Conservation (phyloP, 2,888 invertebrate species). For the Nymphalis urticae region DNA sequence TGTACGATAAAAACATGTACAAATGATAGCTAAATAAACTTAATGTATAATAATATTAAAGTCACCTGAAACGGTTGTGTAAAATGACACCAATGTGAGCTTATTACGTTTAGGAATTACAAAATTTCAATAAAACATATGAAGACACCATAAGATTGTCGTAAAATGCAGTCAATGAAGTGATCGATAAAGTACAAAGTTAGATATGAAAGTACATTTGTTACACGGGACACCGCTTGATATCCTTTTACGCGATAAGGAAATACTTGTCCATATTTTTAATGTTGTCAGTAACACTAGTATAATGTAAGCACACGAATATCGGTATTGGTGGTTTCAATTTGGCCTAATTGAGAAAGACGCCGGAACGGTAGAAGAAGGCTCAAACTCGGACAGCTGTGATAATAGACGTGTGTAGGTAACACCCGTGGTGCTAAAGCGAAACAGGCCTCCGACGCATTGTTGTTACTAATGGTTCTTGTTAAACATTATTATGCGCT, state of each 20-base stretch:
- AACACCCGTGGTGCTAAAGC: constrained; percentile 73
- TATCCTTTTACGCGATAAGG: not conserved
- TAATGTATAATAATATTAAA: constrained; percentile 29
- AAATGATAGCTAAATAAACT: constrained; percentile 36
- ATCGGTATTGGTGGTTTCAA: constrained; percentile 5
- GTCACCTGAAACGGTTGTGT: constrained; percentile 44
- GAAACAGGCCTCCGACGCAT: constrained; percentile 68
- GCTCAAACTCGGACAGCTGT: constrained; percentile 48
- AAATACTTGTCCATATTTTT: constrained; percentile 7
- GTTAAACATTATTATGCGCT: constrained; percentile 67
- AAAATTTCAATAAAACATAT: not conserved
- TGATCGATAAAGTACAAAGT: constrained; percentile 75
- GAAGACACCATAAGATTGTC: not conserved
- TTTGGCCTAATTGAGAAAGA: constrained; percentile 13
- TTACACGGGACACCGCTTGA: constrained; percentile 20
- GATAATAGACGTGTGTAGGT: constrained; percentile 50
- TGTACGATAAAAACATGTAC: constrained; percentile 34
- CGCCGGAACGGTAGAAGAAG: constrained; percentile 11
- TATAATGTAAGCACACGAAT: not conserved
- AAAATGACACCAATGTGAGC: constrained; percentile 42
- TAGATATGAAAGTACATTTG: constrained; percentile 55
- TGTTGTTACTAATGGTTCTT: constrained; percentile 73
- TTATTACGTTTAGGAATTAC: constrained; percentile 7
- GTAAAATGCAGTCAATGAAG: constrained; percentile 41
- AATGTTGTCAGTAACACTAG: not conserved